Conservation (phyloP, 1,140 invertebrate genomes). For the Drosophila tristis region DNA sequence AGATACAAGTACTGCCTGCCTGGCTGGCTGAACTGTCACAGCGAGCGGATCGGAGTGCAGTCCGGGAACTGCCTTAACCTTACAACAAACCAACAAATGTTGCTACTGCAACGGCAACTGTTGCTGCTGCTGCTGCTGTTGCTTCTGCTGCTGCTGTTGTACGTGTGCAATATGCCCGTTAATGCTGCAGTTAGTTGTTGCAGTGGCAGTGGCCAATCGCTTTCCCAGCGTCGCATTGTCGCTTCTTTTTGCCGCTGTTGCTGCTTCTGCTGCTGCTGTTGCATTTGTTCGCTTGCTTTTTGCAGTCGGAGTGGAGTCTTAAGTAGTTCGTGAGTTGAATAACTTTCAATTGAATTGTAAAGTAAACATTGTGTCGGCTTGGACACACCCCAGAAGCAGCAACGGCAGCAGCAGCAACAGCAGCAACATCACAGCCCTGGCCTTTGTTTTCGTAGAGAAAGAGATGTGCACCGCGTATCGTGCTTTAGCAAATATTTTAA, state of each 20-base stretch:
- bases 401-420: conserved; percentile 4
- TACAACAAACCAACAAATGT: conserved; percentile 52
- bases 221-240: conserved; percentile 71
- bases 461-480: conserved; percentile 52
- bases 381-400: conserved; percentile 69
- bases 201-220: conserved; percentile 50
- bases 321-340: conserved; percentile 83
- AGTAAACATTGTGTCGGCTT: conserved; percentile 77
- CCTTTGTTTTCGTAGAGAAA: conserved; percentile 60
- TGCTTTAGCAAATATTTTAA: conserved; percentile 73
- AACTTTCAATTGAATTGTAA: conserved; percentile 83
- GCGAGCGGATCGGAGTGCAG: not conserved
- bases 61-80: conserved; percentile 44
- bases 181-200: no score
- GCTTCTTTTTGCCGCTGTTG: conserved; percentile 56
- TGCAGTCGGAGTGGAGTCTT: conserved; percentile 63
- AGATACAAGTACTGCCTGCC: conserved; percentile 18
- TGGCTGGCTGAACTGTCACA: no score
- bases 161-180: conserved; percentile 8
- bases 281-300: conserved; percentile 18
- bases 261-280: not conserved
- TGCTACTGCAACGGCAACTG: conserved; percentile 64
- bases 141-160: conserved; percentile 17
- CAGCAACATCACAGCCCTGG: conserved; percentile 40
- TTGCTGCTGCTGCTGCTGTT: conserved; percentile 25